Base-by-base conservation (phyloP, 2,113 vertebrate genomes). In the Isurus oxyrinchus region DNA sequence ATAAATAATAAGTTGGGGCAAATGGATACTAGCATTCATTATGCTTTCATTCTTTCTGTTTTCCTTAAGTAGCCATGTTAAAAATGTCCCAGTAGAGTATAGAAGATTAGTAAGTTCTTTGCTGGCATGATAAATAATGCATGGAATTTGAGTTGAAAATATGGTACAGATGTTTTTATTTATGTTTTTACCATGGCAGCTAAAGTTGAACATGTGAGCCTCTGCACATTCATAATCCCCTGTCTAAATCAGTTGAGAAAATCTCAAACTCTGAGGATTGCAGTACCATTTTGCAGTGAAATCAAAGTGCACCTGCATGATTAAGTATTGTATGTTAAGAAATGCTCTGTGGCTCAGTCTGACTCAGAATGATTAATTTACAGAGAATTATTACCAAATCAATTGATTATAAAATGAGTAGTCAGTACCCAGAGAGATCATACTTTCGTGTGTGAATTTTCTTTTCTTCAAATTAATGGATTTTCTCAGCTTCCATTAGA, bases 91-190 rank as follows among this genome's bases (percentile, higher is more conserved):
- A 61, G 91, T 94, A 66, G 91, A 94, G 16, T 66, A 40, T 3
- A n/a, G 35, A n/a, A 94, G 59, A 40, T 63, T 94, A 94, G 57
- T 66, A 23, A 23, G 59, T 66, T 67, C 40, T 95, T 67, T 94
- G 27, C 91, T 66, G 91, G n/a, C 35, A 61, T 61, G 55, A 61
- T 91, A 91, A 53, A 59, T 94, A 94, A n/a, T 66, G 59, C 59
- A 10, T 94, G n/a, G 10, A 35, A 63, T 21, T 66, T 94, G 91
- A 94, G 66, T 59, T 66, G 59, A 94, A 94, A 94, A 66, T 94
- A 94, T 21, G 59, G n/a, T 40, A 66, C 91, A 94, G 31, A 61
- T 94, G 91, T 31, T 94, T 94, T 94, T 66, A 35, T 66, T 66
- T 66, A 19, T 53, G 61, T 27, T 66, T 61, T 94, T 91, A 23